Evolutionary conservation across 2,113 vertebrate species (phyloP), one percentile per base, ranked within the genome.

Genomic region (Protomyctophum bolini): DNA sequence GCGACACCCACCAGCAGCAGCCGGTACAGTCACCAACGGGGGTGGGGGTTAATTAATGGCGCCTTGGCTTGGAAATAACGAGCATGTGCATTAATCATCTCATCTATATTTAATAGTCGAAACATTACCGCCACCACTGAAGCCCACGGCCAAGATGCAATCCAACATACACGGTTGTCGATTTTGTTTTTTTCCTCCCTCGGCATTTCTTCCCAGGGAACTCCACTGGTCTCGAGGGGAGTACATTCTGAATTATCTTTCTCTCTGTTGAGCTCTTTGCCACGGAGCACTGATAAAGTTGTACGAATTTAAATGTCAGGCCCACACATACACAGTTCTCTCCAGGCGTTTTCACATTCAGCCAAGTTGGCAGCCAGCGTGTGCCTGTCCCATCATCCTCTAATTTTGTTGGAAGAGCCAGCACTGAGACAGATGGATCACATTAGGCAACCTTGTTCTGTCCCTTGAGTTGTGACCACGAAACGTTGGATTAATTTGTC

Each of bases 21-120:
- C 78, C 52, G 58, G 68, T 41, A 41, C 73, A 66, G 60, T 75
- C 55, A 63, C 72, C 66, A 45, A 64, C 49, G 28, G 61, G 64
- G 83, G 71, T 75, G 85, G 70, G 74, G 82, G 87, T 86, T 90
- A 89, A 90, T 89, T 83, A 89, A 79, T 74, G 84, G 68, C 85
- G 63, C 71, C 76, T 67, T 84, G 11, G 61, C 68, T 73, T 85
- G 67, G 66, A 83, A 76, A 81, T 81, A 81, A 73, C 51, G 11
- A 83, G 79, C 68, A 74, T 72, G 76, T 85, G 81, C 81, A 89
- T 88, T 83, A 84, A 91, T 87, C 81, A 88, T 83, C 76, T 81
- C 80, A 80, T 87, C 66, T 85, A 81, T 79, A 76, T 88, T 89
- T 83, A 81, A 88, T 83, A 75, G 70, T 63, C 60, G 60, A 59